These are phyloP conservation scores for Tenualosa ilisha DNA, from an alignment of 2,797 vertebrate species.

Conservation along the genomic window DNA sequence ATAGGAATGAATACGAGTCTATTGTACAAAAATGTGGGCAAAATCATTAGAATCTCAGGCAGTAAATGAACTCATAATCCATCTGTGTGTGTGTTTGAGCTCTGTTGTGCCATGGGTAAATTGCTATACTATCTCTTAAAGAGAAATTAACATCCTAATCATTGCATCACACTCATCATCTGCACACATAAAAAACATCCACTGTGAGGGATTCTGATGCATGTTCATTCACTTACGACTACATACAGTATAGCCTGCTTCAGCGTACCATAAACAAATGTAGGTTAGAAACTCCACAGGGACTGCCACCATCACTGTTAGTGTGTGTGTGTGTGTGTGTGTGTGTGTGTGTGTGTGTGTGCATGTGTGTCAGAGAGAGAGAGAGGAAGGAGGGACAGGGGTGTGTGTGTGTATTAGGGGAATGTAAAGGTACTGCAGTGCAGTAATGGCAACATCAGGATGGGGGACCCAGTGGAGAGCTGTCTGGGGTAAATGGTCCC, in stretches of 20 bases:
- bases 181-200: conserved; percentile 26
- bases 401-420: not conserved
- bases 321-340: not conserved
- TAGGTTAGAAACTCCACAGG: conserved; percentile 73
- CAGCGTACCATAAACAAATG: conserved; percentile 68
- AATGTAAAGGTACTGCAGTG: not conserved
- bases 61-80: not conserved
- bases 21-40: not conserved
- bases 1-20: not conserved
- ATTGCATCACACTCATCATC: not conserved
- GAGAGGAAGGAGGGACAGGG: not conserved
- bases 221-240: not conserved
- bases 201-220: not conserved
- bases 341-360: not conserved
- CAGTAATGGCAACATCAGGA: not conserved
- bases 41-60: not conserved
- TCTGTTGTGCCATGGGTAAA: not conserved
- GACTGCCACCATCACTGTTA: conserved; percentile 35
- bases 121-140: not conserved
- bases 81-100: not conserved
- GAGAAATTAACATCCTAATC: not conserved
- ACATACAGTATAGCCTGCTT: conserved; percentile 22
- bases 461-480: not conserved
- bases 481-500: not conserved
- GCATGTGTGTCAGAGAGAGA: not conserved